A percentile compares a stretch with the other conserved stretches of the same genome.
Evolutionary conservation across 2,888 invertebrate genomes (phyloP).

Genomic region (Cosmia trapezina): DNA sequence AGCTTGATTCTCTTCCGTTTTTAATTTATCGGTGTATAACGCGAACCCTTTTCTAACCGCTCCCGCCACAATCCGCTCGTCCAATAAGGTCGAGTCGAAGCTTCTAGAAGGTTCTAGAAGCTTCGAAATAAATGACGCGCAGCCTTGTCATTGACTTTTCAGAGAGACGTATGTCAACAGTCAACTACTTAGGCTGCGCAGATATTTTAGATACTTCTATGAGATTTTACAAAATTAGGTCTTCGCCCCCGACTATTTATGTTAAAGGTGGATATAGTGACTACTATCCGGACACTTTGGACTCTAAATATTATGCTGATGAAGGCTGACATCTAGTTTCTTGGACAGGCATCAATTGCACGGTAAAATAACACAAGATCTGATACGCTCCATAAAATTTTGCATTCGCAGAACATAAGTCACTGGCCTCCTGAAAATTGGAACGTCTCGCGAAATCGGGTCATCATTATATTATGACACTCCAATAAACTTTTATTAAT

Average conservation of each 20-base stretch:
- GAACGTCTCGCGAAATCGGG: constrained; percentile 37
- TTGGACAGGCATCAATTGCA: constrained; percentile 4
- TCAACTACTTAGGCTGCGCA: too few relatives aligned
- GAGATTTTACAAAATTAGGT: too few relatives aligned
- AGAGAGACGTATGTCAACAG: too few relatives aligned
- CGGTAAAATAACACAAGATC: constrained; percentile 29
- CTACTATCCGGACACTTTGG: not conserved
- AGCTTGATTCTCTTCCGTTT: not conserved
- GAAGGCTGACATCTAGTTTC: constrained; percentile 6
- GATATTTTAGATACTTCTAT: too few relatives aligned
- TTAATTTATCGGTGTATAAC: not conserved
- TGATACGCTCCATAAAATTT: constrained; percentile 28
- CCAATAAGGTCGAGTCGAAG: too few relatives aligned
- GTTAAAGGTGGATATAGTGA: too few relatives aligned
- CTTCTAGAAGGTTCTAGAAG: too few relatives aligned
- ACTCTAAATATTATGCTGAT: not conserved
- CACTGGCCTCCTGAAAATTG: constrained; percentile 33
- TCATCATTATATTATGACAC: constrained; percentile 12
- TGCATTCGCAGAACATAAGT: constrained; percentile 31
- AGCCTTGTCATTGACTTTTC: too few relatives aligned
- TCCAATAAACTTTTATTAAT: constrained; percentile 48
- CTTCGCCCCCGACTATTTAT: too few relatives aligned
- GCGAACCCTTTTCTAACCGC: too few relatives aligned
- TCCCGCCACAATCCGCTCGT: too few relatives aligned
- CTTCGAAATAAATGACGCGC: too few relatives aligned